Percentiles rank a stretch among this genome's conserved stretches.
Evolutionary conservation across 1,140 invertebrate species (phyloP).

Genomic region (Bombus vancouverensis): DNA sequence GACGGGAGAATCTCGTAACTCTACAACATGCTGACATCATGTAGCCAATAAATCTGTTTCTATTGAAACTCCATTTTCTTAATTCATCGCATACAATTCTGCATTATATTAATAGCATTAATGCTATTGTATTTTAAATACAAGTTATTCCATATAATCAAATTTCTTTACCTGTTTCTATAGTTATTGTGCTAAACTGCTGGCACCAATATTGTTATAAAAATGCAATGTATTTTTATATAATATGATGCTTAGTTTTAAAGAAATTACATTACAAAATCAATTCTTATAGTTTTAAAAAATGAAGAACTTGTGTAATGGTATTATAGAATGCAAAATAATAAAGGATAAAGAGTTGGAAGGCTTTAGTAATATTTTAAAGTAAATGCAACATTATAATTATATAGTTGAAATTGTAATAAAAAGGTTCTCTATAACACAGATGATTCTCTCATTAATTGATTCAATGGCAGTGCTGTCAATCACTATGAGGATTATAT

Average conservation of each 20-base stretch:
- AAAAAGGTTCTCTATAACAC: not conserved
- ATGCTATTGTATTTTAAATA: slow-evolving; percentile 57
- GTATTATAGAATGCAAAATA: too few relatives aligned
- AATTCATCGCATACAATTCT: slow-evolving; percentile 62
- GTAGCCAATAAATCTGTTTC: slow-evolving; percentile 65
- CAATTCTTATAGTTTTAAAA: not conserved
- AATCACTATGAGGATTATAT: not conserved
- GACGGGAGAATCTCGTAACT: slow-evolving; percentile 64
- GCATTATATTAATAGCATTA: slow-evolving; percentile 50
- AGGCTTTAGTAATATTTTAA: not conserved
- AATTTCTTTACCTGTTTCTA: slow-evolving; percentile 62
- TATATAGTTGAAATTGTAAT: not conserved
- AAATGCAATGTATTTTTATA: not conserved
- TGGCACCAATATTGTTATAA: slow-evolving; percentile 28
- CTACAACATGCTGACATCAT: slow-evolving; percentile 58
- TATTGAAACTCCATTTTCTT: slow-evolving; percentile 62
- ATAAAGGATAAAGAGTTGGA: too few relatives aligned
- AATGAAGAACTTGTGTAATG: not conserved
- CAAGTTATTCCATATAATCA: slow-evolving; percentile 50
- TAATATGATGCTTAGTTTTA: not conserved
- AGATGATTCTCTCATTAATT: not conserved
- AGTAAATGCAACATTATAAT: not conserved
- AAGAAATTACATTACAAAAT: not conserved
- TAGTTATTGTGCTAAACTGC: slow-evolving; percentile 61
- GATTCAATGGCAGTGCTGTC: not conserved